Percentiles rank a stretch among this genome's conserved stretches.
phyloP scores from a whole-genome alignment of 2,797 vertebrate genomes.

The Malurus leucopterus region DNA sequence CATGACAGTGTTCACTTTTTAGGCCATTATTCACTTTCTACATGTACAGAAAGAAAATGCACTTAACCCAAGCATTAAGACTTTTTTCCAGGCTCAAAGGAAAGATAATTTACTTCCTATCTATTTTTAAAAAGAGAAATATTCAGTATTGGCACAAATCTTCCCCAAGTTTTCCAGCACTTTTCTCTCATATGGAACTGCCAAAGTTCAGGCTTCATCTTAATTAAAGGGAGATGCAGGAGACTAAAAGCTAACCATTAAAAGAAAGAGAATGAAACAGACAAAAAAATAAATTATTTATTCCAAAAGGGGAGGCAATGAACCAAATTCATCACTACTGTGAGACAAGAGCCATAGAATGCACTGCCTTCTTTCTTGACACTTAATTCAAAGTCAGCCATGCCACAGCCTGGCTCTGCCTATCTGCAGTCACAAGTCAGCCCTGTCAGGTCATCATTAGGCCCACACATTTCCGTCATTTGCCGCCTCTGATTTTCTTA shows the following conservation, averaged over 20 bases:
- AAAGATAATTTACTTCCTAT: conserved; percentile 8
- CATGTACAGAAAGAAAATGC: background rate
- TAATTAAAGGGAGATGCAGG: background rate
- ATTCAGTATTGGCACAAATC: background rate
- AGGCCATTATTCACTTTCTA: conserved; percentile 7
- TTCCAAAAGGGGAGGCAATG: background rate
- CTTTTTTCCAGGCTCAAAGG: background rate
- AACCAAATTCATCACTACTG: background rate
- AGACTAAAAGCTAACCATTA: conserved; percentile 9
- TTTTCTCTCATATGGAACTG: background rate
- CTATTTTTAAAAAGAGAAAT: background rate
- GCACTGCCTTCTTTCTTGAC: background rate
- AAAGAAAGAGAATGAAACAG: background rate
- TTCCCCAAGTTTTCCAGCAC: background rate
- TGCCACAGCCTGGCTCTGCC: background rate
- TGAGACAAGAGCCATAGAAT: background rate
- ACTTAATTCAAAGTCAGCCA: background rate
- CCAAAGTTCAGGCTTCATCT: background rate
- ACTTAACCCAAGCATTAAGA: conserved; percentile 2
- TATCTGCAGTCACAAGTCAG: background rate
- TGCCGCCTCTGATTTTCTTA: conserved; percentile 44
- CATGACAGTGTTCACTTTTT: background rate
- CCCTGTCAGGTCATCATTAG: background rate
- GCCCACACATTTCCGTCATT: conserved; percentile 25
- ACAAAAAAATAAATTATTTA: background rate